Conservation (phyloP, 2,797 vertebrate genomes). For the Carapus acus region DNA sequence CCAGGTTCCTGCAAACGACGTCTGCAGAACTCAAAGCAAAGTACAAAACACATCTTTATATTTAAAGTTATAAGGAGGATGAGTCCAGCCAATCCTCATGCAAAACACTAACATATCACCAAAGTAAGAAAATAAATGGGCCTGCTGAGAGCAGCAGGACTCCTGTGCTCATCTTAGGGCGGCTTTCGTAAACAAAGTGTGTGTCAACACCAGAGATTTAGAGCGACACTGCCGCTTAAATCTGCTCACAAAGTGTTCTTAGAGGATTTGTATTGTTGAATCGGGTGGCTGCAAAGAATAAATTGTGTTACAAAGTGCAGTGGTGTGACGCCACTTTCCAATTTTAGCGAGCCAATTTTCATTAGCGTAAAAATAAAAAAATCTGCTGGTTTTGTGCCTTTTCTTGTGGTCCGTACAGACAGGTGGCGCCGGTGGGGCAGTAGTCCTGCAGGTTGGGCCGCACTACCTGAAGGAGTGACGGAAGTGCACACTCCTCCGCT, state of each 20-base stretch:
- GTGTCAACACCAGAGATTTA: too few relatives aligned
- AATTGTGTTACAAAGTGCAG: too few relatives aligned
- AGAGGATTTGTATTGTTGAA: too few relatives aligned
- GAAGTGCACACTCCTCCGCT: slow-evolving; percentile 79
- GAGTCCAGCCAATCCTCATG: slow-evolving; percentile 71
- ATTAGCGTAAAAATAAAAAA: too few relatives aligned
- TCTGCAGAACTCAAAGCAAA: slow-evolving; percentile 37
- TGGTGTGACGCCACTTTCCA: too few relatives aligned
- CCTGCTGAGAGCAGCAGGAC: slow-evolving; percentile 29
- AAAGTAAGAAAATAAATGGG: slow-evolving; percentile 27
- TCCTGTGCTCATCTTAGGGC: slow-evolving; percentile 12
- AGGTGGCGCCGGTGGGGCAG: slow-evolving; percentile 28
- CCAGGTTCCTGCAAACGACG: slow-evolving; percentile 44
- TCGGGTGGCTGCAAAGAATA: too few relatives aligned
- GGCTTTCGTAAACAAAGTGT: slow-evolving; percentile 14
- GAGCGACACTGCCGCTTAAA: slow-evolving; percentile 7
- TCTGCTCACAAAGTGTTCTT: background rate
- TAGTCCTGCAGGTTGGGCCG: background rate
- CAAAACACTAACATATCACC: slow-evolving; percentile 32
- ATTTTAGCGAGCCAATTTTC: too few relatives aligned
- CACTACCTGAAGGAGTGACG: slow-evolving; percentile 75
- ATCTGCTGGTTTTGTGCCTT: too few relatives aligned
- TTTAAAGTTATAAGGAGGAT: slow-evolving; percentile 45
- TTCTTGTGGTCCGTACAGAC: slow-evolving; percentile 15
- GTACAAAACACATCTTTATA: slow-evolving; percentile 20